Evolutionary conservation across 2,113 vertebrate genomes (phyloP).

Genomic region (Aptenodytes patagonicus): DNA sequence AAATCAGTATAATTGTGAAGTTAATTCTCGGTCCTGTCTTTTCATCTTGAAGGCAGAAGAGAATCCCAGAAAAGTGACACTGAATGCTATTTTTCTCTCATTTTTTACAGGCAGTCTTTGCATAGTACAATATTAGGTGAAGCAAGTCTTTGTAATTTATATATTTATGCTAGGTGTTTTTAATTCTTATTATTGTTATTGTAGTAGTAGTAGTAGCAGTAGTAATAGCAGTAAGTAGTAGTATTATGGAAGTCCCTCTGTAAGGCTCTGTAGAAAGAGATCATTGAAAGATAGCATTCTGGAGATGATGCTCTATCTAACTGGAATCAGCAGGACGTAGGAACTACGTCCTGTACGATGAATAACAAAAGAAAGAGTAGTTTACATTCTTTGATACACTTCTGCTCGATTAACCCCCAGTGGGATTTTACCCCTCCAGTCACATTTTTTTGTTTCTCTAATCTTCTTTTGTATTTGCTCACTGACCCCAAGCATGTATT

Average conservation of each 20-base stretch:
- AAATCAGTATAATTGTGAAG: not conserved
- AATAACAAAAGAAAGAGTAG: slow-evolving; percentile 56
- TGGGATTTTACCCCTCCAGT: slow-evolving; percentile 58
- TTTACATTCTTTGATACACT: slow-evolving; percentile 59
- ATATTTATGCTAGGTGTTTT: not conserved
- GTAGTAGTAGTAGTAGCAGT: not conserved
- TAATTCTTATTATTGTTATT: not conserved
- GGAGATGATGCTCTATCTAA: slow-evolving; percentile 4
- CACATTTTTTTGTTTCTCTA: slow-evolving; percentile 76
- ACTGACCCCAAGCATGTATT: slow-evolving; percentile 79
- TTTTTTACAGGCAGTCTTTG: not conserved
- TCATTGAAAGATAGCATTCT: not conserved
- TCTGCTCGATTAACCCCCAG: slow-evolving; percentile 67
- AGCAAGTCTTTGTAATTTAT: not conserved
- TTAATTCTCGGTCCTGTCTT: not conserved
- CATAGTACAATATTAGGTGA: not conserved
- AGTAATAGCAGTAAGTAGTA: not conserved
- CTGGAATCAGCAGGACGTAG: slow-evolving; percentile 4
- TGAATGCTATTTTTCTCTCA: not conserved
- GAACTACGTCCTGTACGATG: slow-evolving; percentile 7
- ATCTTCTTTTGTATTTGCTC: slow-evolving; percentile 78
- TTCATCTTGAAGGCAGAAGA: not conserved
- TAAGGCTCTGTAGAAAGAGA: not conserved
- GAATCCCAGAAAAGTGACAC: not conserved
- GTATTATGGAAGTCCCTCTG: not conserved